These are phyloP conservation scores for Parus major DNA, from an alignment of 2,113 vertebrate species.

Conservation along the genomic window DNA sequence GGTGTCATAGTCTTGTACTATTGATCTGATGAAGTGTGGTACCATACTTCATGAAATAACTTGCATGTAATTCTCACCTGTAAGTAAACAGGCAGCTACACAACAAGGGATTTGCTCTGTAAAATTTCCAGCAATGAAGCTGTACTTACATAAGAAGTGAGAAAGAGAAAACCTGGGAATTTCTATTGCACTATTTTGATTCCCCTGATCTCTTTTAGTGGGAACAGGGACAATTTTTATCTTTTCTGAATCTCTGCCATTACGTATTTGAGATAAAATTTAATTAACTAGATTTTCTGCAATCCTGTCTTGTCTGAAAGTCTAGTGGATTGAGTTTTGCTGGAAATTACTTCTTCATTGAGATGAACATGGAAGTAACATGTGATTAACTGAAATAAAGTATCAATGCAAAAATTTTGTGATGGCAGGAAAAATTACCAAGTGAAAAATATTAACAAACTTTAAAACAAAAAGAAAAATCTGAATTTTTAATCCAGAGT, in stretches of 20 bases:
- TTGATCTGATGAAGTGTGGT: neutral
- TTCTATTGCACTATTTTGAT: neutral
- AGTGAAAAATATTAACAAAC: neutral
- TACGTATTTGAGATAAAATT: neutral
- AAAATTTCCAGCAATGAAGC: neutral
- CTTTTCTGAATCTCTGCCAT: neutral
- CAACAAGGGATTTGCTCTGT: neutral
- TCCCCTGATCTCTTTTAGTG: neutral
- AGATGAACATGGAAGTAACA: neutral
- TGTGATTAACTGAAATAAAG: neutral
- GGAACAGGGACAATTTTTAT: neutral
- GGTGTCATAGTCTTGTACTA: neutral
- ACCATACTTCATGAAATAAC: neutral
- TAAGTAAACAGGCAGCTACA: neutral
- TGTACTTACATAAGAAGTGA: neutral
- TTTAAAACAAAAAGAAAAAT: neutral
- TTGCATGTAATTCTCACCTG: neutral
- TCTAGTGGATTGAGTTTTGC: neutral
- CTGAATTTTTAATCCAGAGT: neutral
- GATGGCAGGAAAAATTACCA: neutral
- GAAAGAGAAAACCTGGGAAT: neutral
- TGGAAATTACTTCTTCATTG: neutral
- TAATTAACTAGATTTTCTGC: neutral
- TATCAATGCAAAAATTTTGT: neutral
- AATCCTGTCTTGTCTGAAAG: neutral